A percentile compares a stretch with the other conserved stretches of the same genome.
Conservation (phyloP, 2,888 invertebrate species). For the Dasypogon diadema region DNA sequence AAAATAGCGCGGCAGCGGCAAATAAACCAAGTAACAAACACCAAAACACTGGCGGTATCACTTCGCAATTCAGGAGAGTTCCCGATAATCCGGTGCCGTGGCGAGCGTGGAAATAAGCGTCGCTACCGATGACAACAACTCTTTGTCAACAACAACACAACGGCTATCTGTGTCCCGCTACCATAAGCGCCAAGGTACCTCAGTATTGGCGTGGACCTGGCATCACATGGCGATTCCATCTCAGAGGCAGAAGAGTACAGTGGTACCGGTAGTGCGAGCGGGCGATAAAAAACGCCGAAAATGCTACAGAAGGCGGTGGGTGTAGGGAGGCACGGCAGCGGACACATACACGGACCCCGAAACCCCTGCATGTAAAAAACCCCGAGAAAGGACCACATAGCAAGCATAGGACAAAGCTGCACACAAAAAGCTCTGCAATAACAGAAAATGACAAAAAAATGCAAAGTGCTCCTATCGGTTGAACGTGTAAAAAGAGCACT, state of each 20-base stretch:
- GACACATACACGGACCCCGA: background rate
- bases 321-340: too few species aligned
- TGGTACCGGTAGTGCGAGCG: conserved; percentile 10
- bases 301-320: background rate
- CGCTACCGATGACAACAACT: conserved; percentile 24
- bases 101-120: background rate
- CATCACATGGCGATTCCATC: conserved; percentile 1
- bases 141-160: conserved; percentile 24
- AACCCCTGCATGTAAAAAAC: conserved; percentile 1
- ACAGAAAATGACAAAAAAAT: conserved; percentile 14
- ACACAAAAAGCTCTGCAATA: conserved; percentile 34
- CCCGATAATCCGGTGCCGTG: conserved; percentile 5
- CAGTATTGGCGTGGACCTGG: conserved; percentile 6
- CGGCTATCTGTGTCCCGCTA: background rate
- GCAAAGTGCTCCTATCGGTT: conserved; percentile 39
- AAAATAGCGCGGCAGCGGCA: too few species aligned
- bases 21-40: conserved; percentile 28
- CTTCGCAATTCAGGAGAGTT: conserved; percentile 30
- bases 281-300: background rate
- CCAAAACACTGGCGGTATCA: conserved; percentile 19
- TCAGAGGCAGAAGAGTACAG: background rate
- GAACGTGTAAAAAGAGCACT: conserved; percentile 47
- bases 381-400: conserved; percentile 28
- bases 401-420: conserved; percentile 18
- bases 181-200: background rate